phyloP scores from a whole-genome alignment of 2,113 vertebrate species.

The Nesogale talazaci region DNA sequence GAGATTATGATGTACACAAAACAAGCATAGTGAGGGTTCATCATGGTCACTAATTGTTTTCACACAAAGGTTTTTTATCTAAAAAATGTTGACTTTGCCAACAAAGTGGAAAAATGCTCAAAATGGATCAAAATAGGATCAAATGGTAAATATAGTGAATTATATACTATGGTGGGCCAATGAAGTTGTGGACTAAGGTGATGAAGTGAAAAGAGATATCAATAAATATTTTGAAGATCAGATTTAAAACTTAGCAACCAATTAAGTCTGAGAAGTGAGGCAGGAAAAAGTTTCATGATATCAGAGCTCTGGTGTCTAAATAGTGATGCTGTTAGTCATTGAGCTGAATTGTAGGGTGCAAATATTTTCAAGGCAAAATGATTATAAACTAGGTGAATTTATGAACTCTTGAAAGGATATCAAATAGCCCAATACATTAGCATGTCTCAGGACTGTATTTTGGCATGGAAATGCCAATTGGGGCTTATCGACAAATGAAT shows the following conservation, averaged over 20 bases:
- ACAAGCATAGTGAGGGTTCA: too few species aligned
- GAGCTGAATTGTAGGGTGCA: background rate
- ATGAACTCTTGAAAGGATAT: background rate
- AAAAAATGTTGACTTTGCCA: background rate
- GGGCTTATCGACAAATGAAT: background rate
- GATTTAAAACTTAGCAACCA: background rate
- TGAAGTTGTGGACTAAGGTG: background rate
- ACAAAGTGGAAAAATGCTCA: background rate
- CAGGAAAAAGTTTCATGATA: background rate
- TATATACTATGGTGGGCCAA: background rate
- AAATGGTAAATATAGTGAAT: background rate
- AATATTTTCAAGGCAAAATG: background rate
- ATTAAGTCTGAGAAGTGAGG: background rate
- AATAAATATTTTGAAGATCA: background rate
- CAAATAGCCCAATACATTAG: too few species aligned
- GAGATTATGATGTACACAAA: too few species aligned
- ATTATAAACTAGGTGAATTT: background rate
- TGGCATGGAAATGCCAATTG: background rate
- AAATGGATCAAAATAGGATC: background rate
- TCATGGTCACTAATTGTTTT: background rate
- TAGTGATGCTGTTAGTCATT: background rate
- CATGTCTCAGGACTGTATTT: background rate
- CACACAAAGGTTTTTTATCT: background rate
- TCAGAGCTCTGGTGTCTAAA: background rate
- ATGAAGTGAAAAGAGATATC: background rate